A percentile compares a stretch with the other conserved stretches of the same genome.
Evolutionary conservation across 2,113 vertebrate species (phyloP).

Genomic region (Ornithorhynchus anatinus): DNA sequence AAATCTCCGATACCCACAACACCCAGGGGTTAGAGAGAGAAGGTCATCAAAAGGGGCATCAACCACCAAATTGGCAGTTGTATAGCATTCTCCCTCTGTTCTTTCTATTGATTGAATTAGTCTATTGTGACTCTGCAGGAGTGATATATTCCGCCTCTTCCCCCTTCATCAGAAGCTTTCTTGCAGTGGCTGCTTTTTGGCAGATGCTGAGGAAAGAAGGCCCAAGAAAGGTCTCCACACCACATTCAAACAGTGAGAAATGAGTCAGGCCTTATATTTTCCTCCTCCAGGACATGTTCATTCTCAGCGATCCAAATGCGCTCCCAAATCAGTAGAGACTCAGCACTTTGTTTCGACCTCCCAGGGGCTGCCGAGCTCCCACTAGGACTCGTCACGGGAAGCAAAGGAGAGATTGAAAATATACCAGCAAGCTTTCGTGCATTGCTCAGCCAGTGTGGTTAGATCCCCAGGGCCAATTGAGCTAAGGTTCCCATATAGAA

Average conservation of each 20-base stretch:
- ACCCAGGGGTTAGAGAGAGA: fast-evolving
- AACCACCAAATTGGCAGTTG: no score
- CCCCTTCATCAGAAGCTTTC: not conserved
- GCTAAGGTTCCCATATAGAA: no score
- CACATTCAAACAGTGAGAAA: conserved; percentile 3
- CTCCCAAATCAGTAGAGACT: not conserved
- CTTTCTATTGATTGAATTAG: no score
- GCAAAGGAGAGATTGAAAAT: not conserved
- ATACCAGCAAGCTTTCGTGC: not conserved
- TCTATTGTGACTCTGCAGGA: no score
- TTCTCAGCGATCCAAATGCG: conserved; percentile 7
- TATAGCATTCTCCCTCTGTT: no score
- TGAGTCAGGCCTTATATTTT: not conserved
- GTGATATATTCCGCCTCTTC: not conserved
- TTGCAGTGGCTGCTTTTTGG: not conserved
- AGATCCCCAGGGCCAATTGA: not conserved
- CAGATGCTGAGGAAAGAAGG: not conserved
- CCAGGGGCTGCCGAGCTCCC: not conserved
- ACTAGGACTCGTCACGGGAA: not conserved
- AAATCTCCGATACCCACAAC: not conserved
- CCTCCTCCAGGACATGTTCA: not conserved
- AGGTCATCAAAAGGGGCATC: not conserved
- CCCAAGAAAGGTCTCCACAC: fast-evolving
- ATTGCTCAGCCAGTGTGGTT: not conserved
- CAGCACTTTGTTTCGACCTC: fast-evolving